Evolutionary conservation across 2,797 vertebrate species (phyloP), one percentile per base, ranked within the genome.

Genomic region (Microhierax caerulescens): DNA sequence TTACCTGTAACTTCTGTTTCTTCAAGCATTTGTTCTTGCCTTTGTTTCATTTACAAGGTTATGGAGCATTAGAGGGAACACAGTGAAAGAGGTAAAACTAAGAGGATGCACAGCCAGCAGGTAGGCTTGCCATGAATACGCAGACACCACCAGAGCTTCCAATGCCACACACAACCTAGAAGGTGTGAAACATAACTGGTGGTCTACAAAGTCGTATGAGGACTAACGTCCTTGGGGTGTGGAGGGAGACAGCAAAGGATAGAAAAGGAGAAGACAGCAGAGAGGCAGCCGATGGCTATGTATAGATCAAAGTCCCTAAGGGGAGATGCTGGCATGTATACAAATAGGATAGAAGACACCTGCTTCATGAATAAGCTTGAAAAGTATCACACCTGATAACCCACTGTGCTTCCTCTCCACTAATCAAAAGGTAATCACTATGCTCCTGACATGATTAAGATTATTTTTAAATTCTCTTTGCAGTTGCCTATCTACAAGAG

Each of bases 391-490:
- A 91, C 81, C 81, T 94, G 90, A 81, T 59, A 87, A 67, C 43
- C 28, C 78, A 67, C 61, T 32, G 47, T 53, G 68, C 73, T 94
- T 79, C 84, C 68, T 88, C 59, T 76, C 45, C 1, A 2, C 19
- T 60, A 86, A 85, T 89, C 69, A 90, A 78, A 84, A 69, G 59
- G 36, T 43, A 91, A 90, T 63, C 61, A 63, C 22, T 43, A 7
- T 22, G 27, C 17, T 68, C 16, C 30, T 4, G 3, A 11, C 2
- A 5, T 36, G 80, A 76, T 77, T 63, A 76, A 28, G 34, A 81
- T 72, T 85, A 88, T 65, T 91, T 95, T 91, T 9, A 93, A 91
- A 73, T 89, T 91, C 77, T 80, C 12, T 73, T 86, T 88, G 56
- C 10, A 61, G 24, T n/a, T 72, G 14, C 48, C 83, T 81, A 16